Conservation (phyloP, 1,140 invertebrate genomes). For the Aphelinus atriplicis region DNA sequence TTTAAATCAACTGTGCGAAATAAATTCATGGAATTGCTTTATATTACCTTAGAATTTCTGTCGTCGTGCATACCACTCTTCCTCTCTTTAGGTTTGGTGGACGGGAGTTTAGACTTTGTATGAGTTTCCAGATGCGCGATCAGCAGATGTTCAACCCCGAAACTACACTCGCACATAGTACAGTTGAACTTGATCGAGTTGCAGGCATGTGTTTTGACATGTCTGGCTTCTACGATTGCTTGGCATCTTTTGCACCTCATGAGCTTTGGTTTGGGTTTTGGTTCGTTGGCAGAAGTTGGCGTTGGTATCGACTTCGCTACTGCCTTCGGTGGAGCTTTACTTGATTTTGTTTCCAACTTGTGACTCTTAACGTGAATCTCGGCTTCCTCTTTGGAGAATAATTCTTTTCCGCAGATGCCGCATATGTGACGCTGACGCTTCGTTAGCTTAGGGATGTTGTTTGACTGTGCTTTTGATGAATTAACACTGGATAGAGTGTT, state of each 20-base stretch:
- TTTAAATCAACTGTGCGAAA: no score
- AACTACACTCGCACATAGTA: slow-evolving; percentile 30
- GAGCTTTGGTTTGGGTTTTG: slow-evolving; percentile 37
- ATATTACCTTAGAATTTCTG: slow-evolving; percentile 1
- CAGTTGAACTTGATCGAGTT: slow-evolving; percentile 41
- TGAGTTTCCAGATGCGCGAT: slow-evolving; percentile 22
- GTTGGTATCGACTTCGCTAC: neutral
- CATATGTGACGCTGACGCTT: slow-evolving; percentile 53
- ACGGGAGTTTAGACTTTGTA: neutral
- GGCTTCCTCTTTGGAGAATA: slow-evolving; percentile 48
- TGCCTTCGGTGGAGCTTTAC: neutral
- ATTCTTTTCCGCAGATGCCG: slow-evolving; percentile 52
- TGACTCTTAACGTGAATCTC: slow-evolving; percentile 54
- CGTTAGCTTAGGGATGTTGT: no score
- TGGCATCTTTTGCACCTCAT: slow-evolving; percentile 63
- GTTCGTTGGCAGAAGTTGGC: neutral
- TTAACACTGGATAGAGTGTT: no score
- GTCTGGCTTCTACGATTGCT: slow-evolving; percentile 57
- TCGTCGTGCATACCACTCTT: no score
- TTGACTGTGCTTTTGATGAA: no score
- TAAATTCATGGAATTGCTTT: no score
- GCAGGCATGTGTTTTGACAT: slow-evolving; percentile 58
- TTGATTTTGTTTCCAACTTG: slow-evolving; percentile 27
- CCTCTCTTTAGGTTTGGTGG: neutral
- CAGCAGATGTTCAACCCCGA: slow-evolving; percentile 29